These are phyloP conservation scores for Aleiodes alternator DNA, from an alignment of 2,888 invertebrate species.

Conservation along the genomic window DNA sequence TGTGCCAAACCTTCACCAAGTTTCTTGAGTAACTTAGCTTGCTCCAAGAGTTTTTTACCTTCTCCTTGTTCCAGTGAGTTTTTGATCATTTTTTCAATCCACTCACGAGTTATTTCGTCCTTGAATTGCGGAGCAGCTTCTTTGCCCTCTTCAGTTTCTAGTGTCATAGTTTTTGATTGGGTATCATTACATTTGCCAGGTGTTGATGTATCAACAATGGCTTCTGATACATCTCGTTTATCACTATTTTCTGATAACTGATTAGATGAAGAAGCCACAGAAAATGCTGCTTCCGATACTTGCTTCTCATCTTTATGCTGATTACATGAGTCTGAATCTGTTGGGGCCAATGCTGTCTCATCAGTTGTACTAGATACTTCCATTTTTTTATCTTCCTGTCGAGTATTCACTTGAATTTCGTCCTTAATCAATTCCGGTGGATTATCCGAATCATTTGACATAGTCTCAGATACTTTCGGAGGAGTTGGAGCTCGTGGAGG, in stretches of 20 bases:
- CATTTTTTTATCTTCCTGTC: constrained; percentile 53
- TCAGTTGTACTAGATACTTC: constrained; percentile 65
- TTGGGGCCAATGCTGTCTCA: constrained; percentile 61
- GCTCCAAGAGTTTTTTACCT: constrained; percentile 69
- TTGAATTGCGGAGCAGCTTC: constrained; percentile 51
- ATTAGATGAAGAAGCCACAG: constrained; percentile 72
- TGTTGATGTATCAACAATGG: constrained; percentile 64
- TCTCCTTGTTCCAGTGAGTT: constrained; percentile 67
- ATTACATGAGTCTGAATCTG: constrained; percentile 43
- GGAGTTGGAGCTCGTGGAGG: constrained; percentile 57
- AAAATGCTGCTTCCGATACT: constrained; percentile 54
- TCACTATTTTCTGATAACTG: not conserved
- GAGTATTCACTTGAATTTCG: constrained; percentile 62
- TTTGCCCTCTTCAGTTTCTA: constrained; percentile 36
- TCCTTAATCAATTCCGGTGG: constrained; percentile 51
- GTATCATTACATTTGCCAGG: constrained; percentile 2
- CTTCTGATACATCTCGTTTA: constrained; percentile 29
- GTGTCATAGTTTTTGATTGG: constrained; percentile 2
- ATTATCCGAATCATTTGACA: constrained; percentile 43
- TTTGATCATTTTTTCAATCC: constrained; percentile 65
- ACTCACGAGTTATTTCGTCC: constrained; percentile 65
- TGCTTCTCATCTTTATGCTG: constrained; percentile 29
- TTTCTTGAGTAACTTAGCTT: constrained; percentile 77
- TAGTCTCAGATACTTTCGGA: constrained; percentile 35
- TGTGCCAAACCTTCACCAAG: constrained; percentile 66